Evolutionary conservation across 2,113 vertebrate species (phyloP), one percentile per base, ranked within the genome.

Genomic region (Gymnorhina tibicen): DNA sequence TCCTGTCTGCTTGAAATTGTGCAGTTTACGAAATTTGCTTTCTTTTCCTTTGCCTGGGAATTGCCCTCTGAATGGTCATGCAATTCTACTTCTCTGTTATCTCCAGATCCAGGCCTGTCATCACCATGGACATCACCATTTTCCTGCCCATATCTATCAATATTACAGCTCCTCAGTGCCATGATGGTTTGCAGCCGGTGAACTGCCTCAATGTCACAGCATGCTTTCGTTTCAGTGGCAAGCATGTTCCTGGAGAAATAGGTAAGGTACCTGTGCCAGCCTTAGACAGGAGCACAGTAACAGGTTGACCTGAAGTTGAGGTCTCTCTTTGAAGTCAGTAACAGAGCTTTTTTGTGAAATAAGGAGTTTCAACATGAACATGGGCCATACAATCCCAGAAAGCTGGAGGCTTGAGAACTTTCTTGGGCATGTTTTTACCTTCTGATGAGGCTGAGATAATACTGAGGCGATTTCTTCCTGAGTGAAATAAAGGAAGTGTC

Each of bases 111-210:
- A 98, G 98, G 68, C 99, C 99, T 12, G 99, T 99, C 84, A 98
- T 99, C 92, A 99, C 99, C 0, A 93, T 99, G 98, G 98, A 99
- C 7, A 95, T 98, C 55, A 95, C 98, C 94, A 99, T 99, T 97
- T 98, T 99, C 95, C 98, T 99, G 82, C 99, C 99, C 0, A 33
- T 63, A 4, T 99, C 99, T 93, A 99, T 99, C 98, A 99, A 99
- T 97, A 99, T 99, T 97, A 98, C 99, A 4, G 98, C 98, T 30
- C 99, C 99, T 16, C 99, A 99, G 97, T 99, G 99, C 95, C 98
- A 99, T 4, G 99, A 99, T 9, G 98, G 98, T 28, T 98, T 98
- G 62, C 99, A 99, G 94, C 98, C 96, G 4, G 97, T 98, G 66
- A 99, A 99, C 98, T 99, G 99, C 98, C 98, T 99, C 95, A 99